Evolutionary conservation across 2,888 invertebrate species (phyloP).

Genomic region (Phyllotreta striolata): DNA sequence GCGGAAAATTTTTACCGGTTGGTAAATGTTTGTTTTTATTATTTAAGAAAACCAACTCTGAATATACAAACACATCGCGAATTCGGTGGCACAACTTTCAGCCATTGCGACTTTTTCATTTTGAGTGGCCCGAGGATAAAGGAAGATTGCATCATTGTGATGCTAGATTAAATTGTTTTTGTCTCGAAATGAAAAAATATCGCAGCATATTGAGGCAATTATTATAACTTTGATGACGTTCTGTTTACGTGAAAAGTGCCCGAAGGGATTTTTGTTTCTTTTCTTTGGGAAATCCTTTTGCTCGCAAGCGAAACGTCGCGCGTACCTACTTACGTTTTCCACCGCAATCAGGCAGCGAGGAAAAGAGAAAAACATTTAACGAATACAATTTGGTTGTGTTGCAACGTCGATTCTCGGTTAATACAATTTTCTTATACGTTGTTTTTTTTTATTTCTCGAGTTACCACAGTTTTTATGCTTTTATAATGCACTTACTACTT

Average conservation of each 20-base stretch:
- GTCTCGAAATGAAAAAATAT: constrained; percentile 46
- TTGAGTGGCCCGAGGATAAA: constrained; percentile 49
- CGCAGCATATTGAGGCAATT: constrained; percentile 44
- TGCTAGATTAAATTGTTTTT: constrained; percentile 58
- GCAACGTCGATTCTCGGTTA: too few relatives aligned
- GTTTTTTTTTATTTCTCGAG: too few relatives aligned
- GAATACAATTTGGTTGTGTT: too few relatives aligned
- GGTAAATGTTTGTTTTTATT: constrained; percentile 3
- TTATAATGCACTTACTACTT: too few relatives aligned
- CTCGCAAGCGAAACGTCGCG: constrained; percentile 5
- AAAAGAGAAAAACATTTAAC: too few relatives aligned
- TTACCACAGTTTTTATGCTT: too few relatives aligned
- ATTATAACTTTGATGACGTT: constrained; percentile 39
- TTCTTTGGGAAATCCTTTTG: constrained; percentile 17
- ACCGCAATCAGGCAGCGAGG: too few relatives aligned
- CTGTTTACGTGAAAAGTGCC: constrained; percentile 32
- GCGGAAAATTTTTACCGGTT: constrained; percentile 7
- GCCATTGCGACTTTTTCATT: constrained; percentile 31
- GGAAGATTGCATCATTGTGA: constrained; percentile 57
- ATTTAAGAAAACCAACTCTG: constrained; percentile 13
- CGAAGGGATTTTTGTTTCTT: constrained; percentile 18
- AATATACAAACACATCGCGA: constrained; percentile 22
- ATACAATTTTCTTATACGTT: too few relatives aligned
- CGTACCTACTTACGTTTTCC: too few relatives aligned
- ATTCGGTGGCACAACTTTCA: constrained; percentile 21